These are phyloP conservation scores for Corapipo altera DNA, from an alignment of 2,113 vertebrate genomes.

Conservation along the genomic window DNA sequence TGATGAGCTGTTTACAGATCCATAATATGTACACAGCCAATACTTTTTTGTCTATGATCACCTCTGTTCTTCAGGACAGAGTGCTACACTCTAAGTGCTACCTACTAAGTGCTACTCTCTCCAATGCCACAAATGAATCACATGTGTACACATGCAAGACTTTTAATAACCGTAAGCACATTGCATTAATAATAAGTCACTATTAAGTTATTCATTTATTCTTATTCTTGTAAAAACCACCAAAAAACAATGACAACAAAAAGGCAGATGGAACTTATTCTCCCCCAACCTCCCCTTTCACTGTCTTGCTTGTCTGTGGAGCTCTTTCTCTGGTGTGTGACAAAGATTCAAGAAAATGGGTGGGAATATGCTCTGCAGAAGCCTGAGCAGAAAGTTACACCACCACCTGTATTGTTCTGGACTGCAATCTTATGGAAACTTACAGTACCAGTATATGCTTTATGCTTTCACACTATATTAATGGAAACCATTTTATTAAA, in stretches of 20 bases:
- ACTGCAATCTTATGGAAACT: neutral
- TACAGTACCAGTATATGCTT: neutral
- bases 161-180: neutral
- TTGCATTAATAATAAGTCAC: neutral
- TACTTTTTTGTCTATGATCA: neutral
- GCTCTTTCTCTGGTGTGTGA: neutral
- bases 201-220: neutral
- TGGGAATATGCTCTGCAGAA: neutral
- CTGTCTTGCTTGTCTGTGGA: neutral
- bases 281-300: neutral
- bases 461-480: neutral
- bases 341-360: neutral
- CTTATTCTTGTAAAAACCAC: neutral
- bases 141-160: accelerated
- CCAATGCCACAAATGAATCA: neutral
- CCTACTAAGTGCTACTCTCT: accelerated
- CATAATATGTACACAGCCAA: neutral
- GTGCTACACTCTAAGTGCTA: neutral
- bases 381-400: neutral
- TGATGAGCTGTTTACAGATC: neutral
- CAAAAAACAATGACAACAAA: neutral
- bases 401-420: neutral
- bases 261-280: neutral
- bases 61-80: neutral
- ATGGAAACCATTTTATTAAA: neutral